These are phyloP conservation scores for Euphonia xanthogaster DNA, from an alignment of 2,797 vertebrate species.

Conservation along the genomic window DNA sequence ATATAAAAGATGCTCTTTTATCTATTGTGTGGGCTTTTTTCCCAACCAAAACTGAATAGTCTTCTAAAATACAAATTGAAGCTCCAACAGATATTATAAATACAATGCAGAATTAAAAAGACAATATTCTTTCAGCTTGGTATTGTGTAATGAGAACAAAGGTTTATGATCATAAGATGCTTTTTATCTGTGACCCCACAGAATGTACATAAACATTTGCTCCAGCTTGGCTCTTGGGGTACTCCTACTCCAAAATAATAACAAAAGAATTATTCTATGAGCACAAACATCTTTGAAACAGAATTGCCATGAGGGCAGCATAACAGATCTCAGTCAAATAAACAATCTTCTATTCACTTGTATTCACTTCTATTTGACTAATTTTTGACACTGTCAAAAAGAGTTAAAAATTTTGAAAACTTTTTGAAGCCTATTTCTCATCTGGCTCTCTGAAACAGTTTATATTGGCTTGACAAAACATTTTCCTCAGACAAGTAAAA, in stretches of 20 bases:
- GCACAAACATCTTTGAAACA: neutral
- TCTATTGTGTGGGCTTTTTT: neutral
- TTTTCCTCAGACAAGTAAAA: neutral
- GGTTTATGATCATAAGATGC: neutral
- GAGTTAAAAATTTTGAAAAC: neutral
- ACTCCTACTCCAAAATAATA: neutral
- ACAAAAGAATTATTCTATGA: neutral
- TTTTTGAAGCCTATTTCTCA: neutral
- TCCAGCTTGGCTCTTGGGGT: neutral
- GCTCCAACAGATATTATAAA: neutral
- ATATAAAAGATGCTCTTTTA: neutral
- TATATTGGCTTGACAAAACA: neutral
- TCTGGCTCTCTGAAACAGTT: neutral
- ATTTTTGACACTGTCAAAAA: neutral
- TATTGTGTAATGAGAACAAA: neutral
- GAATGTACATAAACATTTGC: neutral
- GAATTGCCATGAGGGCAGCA: neutral
- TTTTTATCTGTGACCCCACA: neutral
- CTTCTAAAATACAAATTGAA: neutral
- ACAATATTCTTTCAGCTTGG: neutral
- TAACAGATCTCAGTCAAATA: neutral
- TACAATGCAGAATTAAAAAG: neutral
- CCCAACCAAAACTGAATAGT: neutral
- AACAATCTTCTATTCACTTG: neutral
- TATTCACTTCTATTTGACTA: neutral